These are phyloP conservation scores for Dicranocentrus wangi DNA, from an alignment of 2,888 invertebrate species.

Conservation along the genomic window DNA sequence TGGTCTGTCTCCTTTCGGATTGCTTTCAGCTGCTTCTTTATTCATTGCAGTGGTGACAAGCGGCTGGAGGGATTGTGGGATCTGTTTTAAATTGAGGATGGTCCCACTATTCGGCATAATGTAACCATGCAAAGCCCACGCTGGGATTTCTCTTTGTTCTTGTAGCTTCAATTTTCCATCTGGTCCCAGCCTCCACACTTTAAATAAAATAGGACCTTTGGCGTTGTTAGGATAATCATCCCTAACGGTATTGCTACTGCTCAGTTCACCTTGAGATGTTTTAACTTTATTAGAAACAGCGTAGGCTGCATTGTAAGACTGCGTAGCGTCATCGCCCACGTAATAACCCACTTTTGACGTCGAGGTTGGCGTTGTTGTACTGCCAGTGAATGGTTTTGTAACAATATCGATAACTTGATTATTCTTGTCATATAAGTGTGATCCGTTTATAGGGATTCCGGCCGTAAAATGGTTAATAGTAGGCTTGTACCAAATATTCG, in stretches of 20 bases:
- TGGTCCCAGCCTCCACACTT: constrained; percentile 63
- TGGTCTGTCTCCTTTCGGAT: background rate
- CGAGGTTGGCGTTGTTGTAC: background rate
- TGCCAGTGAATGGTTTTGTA: background rate
- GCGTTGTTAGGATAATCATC: background rate
- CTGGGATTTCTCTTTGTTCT: constrained; percentile 65
- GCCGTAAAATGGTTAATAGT: constrained; percentile 68
- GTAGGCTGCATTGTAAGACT: constrained; percentile 1
- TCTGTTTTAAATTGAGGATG: constrained; percentile 66
- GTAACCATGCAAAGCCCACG: constrained; percentile 63
- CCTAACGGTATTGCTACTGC: background rate
- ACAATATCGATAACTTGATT: too few relatives aligned
- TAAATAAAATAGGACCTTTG: constrained; percentile 57
- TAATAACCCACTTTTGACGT: constrained; percentile 8
- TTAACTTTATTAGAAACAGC: constrained; percentile 24
- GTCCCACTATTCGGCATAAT: constrained; percentile 54
- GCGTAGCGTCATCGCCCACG: constrained; percentile 54
- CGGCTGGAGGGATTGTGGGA: constrained; percentile 63
- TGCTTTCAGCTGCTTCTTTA: constrained; percentile 31
- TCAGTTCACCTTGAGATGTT: constrained; percentile 8
- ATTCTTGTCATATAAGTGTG: background rate
- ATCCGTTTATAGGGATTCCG: constrained; percentile 5
- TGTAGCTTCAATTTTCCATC: constrained; percentile 65
- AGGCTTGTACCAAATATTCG: constrained; percentile 71
- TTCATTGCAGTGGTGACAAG: constrained; percentile 52